phyloP scores from a whole-genome alignment of 1,140 invertebrate species.

The Platorchestia sp. region DNA sequence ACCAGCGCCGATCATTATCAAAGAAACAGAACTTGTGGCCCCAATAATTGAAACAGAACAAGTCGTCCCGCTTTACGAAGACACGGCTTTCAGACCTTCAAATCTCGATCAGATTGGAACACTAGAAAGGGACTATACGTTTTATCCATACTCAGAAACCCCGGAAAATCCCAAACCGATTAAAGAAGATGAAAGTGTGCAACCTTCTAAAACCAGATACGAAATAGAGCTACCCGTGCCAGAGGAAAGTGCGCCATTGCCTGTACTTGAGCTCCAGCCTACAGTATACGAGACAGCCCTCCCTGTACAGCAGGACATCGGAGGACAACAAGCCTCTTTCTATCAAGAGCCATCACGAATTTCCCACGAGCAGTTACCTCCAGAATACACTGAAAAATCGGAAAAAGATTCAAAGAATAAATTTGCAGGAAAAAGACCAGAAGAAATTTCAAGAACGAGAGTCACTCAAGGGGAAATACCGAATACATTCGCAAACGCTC shows the following conservation, averaged over 20 bases:
- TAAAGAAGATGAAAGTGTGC: neutral
- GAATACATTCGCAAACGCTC: neutral
- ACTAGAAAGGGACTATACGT: neutral
- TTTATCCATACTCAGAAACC: neutral
- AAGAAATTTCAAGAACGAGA: neutral
- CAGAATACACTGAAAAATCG: conserved; percentile 41
- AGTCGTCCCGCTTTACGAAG: neutral
- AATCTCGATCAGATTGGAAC: conserved; percentile 24
- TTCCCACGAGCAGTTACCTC: conserved; percentile 52
- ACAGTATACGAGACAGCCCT: neutral
- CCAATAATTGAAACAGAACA: neutral
- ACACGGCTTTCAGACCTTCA: neutral
- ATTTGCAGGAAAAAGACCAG: neutral
- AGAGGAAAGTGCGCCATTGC: neutral
- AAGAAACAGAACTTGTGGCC: neutral
- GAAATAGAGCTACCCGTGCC: neutral
- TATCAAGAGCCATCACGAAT: conserved; percentile 48
- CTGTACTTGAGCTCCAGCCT: neutral
- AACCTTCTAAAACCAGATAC: neutral
- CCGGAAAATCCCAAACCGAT: neutral
- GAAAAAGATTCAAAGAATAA: neutral
- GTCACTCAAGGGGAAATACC: neutral
- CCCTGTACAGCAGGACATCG: conserved; percentile 24
- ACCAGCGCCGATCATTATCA: conserved; percentile 27
- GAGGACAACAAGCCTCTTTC: conserved; percentile 22